Evolutionary conservation across 2,888 invertebrate species (phyloP).

Genomic region (Oegoconia quadripuncta): DNA sequence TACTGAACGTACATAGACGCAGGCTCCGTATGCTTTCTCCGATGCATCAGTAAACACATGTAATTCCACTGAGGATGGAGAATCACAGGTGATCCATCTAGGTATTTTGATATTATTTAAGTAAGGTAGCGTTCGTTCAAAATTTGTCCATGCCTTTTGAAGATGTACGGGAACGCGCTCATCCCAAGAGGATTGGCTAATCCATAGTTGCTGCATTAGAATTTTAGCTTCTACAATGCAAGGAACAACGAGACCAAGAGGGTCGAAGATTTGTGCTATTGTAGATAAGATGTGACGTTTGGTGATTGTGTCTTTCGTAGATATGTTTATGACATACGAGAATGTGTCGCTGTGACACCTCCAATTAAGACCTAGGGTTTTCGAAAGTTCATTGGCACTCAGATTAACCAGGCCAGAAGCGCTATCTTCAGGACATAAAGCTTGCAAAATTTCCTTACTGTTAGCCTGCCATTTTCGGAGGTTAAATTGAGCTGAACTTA

Average conservation of each 20-base stretch:
- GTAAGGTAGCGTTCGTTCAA: slow-evolving; percentile 1
- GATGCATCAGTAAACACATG: slow-evolving; percentile 13
- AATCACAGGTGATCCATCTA: slow-evolving; percentile 1
- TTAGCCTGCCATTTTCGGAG: no score
- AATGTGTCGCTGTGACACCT: no score
- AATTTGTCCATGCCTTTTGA: slow-evolving; percentile 3
- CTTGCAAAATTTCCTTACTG: no score
- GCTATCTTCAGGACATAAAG: no score
- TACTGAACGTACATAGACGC: slow-evolving; percentile 4
- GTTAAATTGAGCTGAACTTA: no score
- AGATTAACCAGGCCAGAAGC: no score
- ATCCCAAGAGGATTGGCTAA: slow-evolving; percentile 13
- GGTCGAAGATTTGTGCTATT: slow-evolving; percentile 9
- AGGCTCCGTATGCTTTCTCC: slow-evolving; percentile 7
- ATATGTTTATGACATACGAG: no score
- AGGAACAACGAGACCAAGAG: slow-evolving; percentile 14
- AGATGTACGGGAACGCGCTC: slow-evolving; percentile 7
- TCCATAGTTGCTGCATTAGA: slow-evolving; percentile 19
- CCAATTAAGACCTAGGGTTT: no score
- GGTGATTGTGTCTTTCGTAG: no score
- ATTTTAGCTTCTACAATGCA: slow-evolving; percentile 17
- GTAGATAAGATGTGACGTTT: slow-evolving; percentile 7
- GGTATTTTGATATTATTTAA: slow-evolving; percentile 8
- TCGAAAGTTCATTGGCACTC: no score
- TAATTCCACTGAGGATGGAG: slow-evolving; percentile 2